phyloP scores from a whole-genome alignment of 2,888 invertebrate genomes.

The Idaea biselata region DNA sequence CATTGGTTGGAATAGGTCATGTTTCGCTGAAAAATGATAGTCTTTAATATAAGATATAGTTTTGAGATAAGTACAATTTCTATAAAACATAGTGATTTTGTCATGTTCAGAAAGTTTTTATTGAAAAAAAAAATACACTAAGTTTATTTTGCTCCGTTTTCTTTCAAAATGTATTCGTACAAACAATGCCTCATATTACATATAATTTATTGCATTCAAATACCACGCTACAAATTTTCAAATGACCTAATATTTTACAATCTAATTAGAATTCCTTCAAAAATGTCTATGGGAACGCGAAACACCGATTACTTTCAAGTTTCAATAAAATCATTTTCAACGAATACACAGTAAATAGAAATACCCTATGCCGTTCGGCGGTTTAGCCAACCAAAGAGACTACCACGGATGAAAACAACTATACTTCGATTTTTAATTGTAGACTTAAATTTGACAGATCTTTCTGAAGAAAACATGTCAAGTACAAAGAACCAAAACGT shows the following conservation, averaged over 20 bases:
- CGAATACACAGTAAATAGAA: constrained; percentile 25
- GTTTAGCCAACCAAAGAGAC: not conserved
- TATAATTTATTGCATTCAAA: constrained; percentile 74
- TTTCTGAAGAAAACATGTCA: too few species aligned
- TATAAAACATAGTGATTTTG: not conserved
- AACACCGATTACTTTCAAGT: constrained; percentile 41
- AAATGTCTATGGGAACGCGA: constrained; percentile 55
- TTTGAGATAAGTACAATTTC: not conserved
- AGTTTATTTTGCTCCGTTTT: constrained; percentile 3
- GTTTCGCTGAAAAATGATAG: too few species aligned
- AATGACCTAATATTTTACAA: constrained; percentile 64
- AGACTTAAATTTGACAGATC: too few species aligned
- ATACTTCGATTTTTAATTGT: too few species aligned
- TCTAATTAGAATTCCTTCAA: constrained; percentile 45
- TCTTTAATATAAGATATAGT: too few species aligned
- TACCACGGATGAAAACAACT: not conserved
- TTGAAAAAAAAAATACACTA: not conserved
- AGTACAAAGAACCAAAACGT: too few species aligned
- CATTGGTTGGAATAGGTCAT: too few species aligned
- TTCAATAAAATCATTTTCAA: constrained; percentile 40
- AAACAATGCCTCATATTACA: constrained; percentile 50
- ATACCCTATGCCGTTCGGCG: constrained; percentile 1
- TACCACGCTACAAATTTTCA: constrained; percentile 70
- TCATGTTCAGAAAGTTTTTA: not conserved
- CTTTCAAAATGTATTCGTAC: constrained; percentile 27